Evolutionary conservation across 2,797 vertebrate genomes (phyloP).

Genomic region (Lacerta bilineata): DNA sequence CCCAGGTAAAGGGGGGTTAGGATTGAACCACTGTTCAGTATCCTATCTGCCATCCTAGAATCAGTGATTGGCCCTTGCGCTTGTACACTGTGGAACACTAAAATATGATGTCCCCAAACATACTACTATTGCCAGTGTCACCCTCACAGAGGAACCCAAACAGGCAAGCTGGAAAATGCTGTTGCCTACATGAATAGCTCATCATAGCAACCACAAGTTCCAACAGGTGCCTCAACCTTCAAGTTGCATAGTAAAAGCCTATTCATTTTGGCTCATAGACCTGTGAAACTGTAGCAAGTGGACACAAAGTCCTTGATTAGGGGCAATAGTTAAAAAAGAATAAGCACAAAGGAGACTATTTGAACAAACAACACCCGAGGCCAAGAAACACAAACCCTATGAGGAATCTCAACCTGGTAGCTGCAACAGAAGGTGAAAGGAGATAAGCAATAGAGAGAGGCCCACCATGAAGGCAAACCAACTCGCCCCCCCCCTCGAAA

Average conservation of each 20-base stretch:
- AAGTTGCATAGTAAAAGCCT: background rate
- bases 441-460: no score
- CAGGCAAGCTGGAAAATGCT: background rate
- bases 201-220: background rate
- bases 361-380: background rate
- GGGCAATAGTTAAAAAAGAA: background rate
- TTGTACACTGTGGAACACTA: background rate
- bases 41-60: background rate
- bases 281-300: background rate
- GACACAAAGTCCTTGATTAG: no score
- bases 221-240: background rate
- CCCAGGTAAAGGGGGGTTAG: no score
- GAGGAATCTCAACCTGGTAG: background rate
- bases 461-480: no score
- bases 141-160: background rate
- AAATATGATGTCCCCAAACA: background rate
- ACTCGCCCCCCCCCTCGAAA: no score
- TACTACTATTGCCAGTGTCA: background rate
- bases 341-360: background rate
- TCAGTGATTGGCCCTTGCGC: background rate
- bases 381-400: background rate
- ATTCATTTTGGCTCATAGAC: background rate
- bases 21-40: no score
- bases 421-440: background rate
- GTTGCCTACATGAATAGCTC: background rate